Conservation (phyloP, 2,113 vertebrate genomes). For the Prunella fulvescens region DNA sequence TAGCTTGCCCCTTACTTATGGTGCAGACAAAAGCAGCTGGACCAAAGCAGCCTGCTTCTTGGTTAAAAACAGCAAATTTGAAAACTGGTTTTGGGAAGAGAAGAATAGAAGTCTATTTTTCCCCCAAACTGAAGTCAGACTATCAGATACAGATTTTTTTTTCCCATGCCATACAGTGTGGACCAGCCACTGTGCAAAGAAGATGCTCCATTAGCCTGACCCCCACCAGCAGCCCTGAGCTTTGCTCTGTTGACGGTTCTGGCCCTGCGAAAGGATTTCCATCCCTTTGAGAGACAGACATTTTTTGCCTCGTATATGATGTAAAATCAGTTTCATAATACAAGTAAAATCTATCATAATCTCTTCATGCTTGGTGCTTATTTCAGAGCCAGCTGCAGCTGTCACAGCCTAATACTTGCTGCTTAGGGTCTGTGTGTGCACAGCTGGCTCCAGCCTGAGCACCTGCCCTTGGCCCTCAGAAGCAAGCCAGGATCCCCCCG, state of each 20-base stretch:
- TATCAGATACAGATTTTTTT: neutral
- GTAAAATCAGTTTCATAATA: slow-evolving; percentile 71
- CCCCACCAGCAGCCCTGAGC: neutral
- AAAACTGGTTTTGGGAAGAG: neutral
- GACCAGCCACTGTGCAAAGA: neutral
- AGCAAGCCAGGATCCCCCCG: neutral
- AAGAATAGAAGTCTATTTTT: neutral
- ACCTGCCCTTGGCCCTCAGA: slow-evolving; percentile 63
- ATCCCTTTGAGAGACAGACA: slow-evolving; percentile 26
- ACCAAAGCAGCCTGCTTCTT: neutral
- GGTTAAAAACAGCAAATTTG: neutral
- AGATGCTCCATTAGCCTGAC: neutral
- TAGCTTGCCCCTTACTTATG: neutral
- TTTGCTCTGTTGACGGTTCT: neutral
- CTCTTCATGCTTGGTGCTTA: slow-evolving; percentile 55
- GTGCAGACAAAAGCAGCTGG: neutral
- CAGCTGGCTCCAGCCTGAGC: slow-evolving; percentile 64
- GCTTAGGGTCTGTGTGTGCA: slow-evolving; percentile 58
- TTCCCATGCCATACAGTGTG: neutral
- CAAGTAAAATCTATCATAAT: slow-evolving; percentile 71
- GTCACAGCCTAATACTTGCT: slow-evolving; percentile 61
- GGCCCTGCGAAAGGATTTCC: slow-evolving; percentile 1
- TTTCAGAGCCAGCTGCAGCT: slow-evolving; percentile 70
- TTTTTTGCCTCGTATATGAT: slow-evolving; percentile 34
- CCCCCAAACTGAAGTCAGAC: neutral